Evolutionary conservation across 1,140 invertebrate genomes (phyloP), one percentile per base, ranked within the genome.

Genomic region (Hycleus phaleratus): DNA sequence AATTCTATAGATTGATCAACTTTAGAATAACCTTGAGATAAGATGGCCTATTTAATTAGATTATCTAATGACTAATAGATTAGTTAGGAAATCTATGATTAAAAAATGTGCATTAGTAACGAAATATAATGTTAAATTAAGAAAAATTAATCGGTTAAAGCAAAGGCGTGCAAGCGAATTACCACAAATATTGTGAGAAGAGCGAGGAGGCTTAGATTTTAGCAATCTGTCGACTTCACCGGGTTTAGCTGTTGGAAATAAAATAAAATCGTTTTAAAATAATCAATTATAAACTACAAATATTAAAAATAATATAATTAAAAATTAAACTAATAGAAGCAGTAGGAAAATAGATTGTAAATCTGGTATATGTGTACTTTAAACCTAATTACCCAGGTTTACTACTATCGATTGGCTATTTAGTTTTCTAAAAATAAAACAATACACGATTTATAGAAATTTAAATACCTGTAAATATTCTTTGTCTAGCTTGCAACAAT

Each of bases 381-480:
- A 32, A 9, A 56, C 25, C 39, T 26, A 49, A 43, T 49, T 38
- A 55, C 12, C 52, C 26, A 47, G 18, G 18, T 18, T 18, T 18
- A 18, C 18, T 18, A 18, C 18, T 47, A 55, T 55, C 38, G 52
- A 55, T 55, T 55, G 18, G 18, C 18, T 18, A 18, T 18, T 3
- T 39, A 39, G n/a, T 4, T 45, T 46, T 53, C 52, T 55, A 46
- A 55, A 55, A 55, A 55, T 55, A 55, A 55, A 38, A 11, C 45
- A 39, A 5, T 32, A 7, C 4, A 7, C 4, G 7, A 5, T 32
- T 32, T 32, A 25, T 26, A 49, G 4, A n/a, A 47, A 53, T 49
- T 44, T 59, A 72, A 18, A 18, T 78, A 97, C 94, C 93, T 79
- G 88, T 86, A 73, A 97, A 94, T 68, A 86, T 81, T 71, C 86